Base-by-base conservation (phyloP, 2,113 vertebrate genomes). In the Sarotherodon lohbergeri region DNA sequence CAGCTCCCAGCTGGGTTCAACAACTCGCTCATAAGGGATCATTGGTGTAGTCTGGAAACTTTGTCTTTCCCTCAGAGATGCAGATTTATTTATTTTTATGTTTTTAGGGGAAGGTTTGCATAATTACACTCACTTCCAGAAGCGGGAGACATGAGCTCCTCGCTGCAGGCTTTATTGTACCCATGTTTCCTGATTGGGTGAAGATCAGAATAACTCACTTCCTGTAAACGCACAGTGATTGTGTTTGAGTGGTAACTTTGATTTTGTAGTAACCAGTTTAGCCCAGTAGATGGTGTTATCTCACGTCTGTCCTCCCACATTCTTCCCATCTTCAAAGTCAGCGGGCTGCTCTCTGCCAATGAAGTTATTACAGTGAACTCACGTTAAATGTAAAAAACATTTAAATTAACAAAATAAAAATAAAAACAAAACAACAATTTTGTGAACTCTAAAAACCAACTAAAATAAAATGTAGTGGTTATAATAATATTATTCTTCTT, bases 251-350 rank as follows among this genome's bases (percentile, higher is more conserved):
- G 24, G 29, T 2, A 34, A 52, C 17, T 71, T 27, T 73, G 9
- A 13, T 16, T 27, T 54, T 91, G 84, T 86, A 92, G 7, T 90
- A n/a, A 71, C 82, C 5, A 34, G 6, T 50, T 92, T 39, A 1
- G 16, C 7, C 66, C 94, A 89, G 63, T 89, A 95, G 86, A 88
- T 95, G 91, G 94, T 19, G 43, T 5, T 27, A 13, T 57, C 12
- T 1, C 4, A 11, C 85, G 56, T 61, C 6, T 84, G 27, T 80
- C 3, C 5, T 29, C 9, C 5, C 1, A 36, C 36, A 16, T 50
- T 32, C 46, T 52, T 50, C 10, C 46, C 17, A 17, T 52, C 27
- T 78, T 78, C n/a, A 73, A 73, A 46, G 46, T 50, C 46, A n/a
- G 27, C 1, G 2, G 52, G 73, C 46, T 78, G 16, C 17, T 32